A percentile compares a stretch with the other conserved stretches of the same genome.
These are phyloP conservation scores for Scalopus aquaticus DNA, from an alignment of 2,113 vertebrate species.

Conservation along the genomic window DNA sequence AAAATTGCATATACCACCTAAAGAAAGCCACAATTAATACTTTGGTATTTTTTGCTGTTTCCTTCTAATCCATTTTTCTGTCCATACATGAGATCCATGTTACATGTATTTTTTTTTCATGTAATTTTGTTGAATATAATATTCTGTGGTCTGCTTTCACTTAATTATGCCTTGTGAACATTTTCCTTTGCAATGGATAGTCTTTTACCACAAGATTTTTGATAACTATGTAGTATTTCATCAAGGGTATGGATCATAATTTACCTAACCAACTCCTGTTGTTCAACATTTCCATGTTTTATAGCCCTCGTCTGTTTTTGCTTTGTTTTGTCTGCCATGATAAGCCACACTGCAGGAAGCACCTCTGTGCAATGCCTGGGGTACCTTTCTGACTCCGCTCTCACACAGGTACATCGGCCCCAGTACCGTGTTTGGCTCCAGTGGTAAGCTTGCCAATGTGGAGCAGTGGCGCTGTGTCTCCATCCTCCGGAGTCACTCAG, in stretches of 20 bases:
- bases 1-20: not conserved
- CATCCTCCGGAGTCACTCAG: conserved; percentile 97
- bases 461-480: conserved; percentile 99
- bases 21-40: not conserved
- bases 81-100: not conserved
- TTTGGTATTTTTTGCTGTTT: not conserved
- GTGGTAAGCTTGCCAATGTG: conserved; percentile 97
- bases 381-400: conserved; percentile 12
- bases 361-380: not conserved
- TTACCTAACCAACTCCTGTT: not conserved
- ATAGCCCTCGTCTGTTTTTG: not conserved
- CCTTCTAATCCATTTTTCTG: not conserved
- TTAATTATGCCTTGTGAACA: not conserved
- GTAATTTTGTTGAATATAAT: not conserved
- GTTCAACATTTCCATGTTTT: not conserved
- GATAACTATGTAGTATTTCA: not conserved
- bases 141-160: not conserved
- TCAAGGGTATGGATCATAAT: not conserved
- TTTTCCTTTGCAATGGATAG: not conserved
- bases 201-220: not conserved
- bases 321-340: conserved; percentile 40
- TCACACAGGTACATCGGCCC: conserved; percentile 94
- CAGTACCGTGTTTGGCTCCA: conserved; percentile 97
- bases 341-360: conserved; percentile 31
- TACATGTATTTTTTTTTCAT: conserved; percentile 14